Evolutionary conservation across 2,113 vertebrate species (phyloP).

Genomic region (Erythrocebus patas): DNA sequence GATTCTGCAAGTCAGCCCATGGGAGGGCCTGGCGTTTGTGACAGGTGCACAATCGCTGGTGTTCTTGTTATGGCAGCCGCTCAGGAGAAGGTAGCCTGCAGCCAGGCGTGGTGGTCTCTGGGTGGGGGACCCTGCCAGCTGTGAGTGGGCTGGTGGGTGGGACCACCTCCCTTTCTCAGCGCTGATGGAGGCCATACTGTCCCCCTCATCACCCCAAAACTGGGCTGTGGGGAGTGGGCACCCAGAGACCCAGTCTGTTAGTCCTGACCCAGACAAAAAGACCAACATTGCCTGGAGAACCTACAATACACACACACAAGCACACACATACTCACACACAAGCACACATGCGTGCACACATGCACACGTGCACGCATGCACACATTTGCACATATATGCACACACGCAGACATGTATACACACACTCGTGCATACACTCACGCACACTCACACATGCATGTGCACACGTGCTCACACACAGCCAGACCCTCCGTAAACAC

Average conservation of each 20-base stretch:
- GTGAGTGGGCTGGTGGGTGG: neutral
- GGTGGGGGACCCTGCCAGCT: neutral
- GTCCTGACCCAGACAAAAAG: neutral
- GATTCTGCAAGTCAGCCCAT: neutral
- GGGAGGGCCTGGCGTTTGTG: fast-evolving
- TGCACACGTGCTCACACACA: neutral
- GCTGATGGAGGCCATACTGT: neutral
- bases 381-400: neutral
- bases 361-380: neutral
- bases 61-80: neutral
- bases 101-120: neutral
- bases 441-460: neutral
- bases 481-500: neutral
- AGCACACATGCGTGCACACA: neutral
- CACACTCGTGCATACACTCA: no score
- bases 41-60: neutral
- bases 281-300: neutral
- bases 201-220: no score
- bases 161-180: neutral
- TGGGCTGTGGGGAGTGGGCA: neutral
- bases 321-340: neutral
- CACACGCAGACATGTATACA: neutral
- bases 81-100: neutral
- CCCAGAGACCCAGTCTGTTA: fast-evolving
- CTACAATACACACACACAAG: fast-evolving